These are phyloP conservation scores for Bilobella aurantiaca DNA, from an alignment of 1,140 invertebrate genomes.

Conservation along the genomic window DNA sequence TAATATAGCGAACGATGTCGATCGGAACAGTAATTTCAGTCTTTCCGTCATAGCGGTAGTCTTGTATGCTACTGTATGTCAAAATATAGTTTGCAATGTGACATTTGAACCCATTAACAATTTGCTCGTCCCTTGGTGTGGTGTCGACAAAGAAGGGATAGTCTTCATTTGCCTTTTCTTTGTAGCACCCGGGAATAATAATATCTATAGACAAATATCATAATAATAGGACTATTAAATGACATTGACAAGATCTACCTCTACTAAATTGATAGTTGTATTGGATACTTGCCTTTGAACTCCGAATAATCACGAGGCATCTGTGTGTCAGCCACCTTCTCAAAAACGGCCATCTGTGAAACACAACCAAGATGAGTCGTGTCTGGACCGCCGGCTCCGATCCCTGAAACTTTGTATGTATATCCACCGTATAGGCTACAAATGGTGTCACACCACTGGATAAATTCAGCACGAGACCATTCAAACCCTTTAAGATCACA, in stretches of 20 bases:
- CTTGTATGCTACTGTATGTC: background rate
- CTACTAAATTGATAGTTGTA: background rate
- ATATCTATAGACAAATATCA: background rate
- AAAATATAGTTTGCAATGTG: slow-evolving; percentile 15
- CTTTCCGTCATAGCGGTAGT: background rate
- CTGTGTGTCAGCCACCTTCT: background rate
- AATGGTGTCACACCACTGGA: slow-evolving; percentile 41
- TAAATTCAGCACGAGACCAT: slow-evolving; percentile 45
- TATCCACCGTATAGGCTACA: slow-evolving; percentile 20
- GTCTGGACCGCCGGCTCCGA: slow-evolving; percentile 20
- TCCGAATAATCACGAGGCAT: background rate
- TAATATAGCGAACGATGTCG: background rate
- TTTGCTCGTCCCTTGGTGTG: slow-evolving; percentile 11
- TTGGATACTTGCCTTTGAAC: background rate
- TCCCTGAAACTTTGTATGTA: slow-evolving; percentile 20
- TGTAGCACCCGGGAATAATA: slow-evolving; percentile 4
- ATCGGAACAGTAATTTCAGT: slow-evolving; percentile 2
- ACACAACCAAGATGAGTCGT: slow-evolving; percentile 18
- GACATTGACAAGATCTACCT: background rate
- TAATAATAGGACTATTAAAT: background rate
- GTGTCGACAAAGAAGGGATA: slow-evolving; percentile 23
- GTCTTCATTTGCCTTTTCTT: slow-evolving; percentile 12
- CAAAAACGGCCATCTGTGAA: slow-evolving; percentile 32
- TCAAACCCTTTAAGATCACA: too few relatives aligned
- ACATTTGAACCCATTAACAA: slow-evolving; percentile 20